Evolutionary conservation across 1,140 invertebrate genomes (phyloP).

Genomic region (Odontomachus brunneus): DNA sequence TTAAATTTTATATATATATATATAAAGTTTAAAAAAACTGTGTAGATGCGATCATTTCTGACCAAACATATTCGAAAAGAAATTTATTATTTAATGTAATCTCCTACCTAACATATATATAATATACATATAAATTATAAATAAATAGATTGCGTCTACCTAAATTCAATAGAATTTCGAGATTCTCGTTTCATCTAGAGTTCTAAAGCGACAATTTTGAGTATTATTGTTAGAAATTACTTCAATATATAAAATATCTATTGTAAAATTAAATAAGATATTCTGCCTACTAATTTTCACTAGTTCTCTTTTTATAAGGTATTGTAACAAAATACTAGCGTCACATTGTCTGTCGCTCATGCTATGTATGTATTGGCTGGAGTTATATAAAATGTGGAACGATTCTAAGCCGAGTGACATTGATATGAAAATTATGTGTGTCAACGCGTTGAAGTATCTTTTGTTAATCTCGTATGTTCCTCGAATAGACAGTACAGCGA

Average conservation of each 20-base stretch:
- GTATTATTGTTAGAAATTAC: constrained; percentile 75
- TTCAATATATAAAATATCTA: constrained; percentile 66
- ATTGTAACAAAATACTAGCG: constrained; percentile 82
- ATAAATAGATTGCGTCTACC: constrained; percentile 85
- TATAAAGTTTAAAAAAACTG: constrained; percentile 54
- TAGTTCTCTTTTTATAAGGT: constrained; percentile 74
- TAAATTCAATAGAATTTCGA: constrained; percentile 84
- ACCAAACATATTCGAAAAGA: constrained; percentile 42
- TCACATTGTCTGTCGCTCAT: constrained; percentile 66
- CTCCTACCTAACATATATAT: constrained; percentile 81
- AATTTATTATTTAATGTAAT: constrained; percentile 81
- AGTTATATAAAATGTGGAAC: constrained; percentile 69
- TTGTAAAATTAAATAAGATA: constrained; percentile 74
- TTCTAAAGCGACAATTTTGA: constrained; percentile 79
- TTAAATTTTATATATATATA: too few relatives aligned
- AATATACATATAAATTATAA: constrained; percentile 81
- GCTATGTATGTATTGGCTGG: constrained; percentile 54
- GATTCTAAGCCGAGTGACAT: constrained; percentile 61
- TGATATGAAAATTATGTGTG: constrained; percentile 66
- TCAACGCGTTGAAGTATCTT: constrained; percentile 40
- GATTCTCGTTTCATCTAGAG: constrained; percentile 77
- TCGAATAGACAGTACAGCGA: constrained; percentile 40
- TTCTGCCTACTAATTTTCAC: constrained; percentile 79
- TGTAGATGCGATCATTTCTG: constrained; percentile 48
- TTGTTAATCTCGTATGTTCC: constrained; percentile 51